Evolutionary conservation across 2,888 invertebrate genomes (phyloP), one percentile per base, ranked within the genome.

Genomic region (Amblyteles armatorius): DNA sequence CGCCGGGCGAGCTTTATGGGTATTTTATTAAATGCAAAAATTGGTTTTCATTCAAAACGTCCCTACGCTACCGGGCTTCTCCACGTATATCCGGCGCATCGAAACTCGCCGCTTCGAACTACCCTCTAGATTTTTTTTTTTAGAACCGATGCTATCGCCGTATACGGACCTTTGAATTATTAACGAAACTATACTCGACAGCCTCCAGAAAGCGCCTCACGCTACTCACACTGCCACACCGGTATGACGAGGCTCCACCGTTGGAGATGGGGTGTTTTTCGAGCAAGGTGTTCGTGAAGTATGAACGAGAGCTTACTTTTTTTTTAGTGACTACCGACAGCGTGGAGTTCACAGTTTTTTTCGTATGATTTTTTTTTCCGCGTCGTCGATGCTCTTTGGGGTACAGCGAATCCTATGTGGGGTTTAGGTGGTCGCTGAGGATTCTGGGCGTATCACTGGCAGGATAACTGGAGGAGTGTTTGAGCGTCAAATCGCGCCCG

Each of bases 11-110:
- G 29, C 55, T 22, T 40, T 60, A 67, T 57, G 65, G 26, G 68
- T 60, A 60, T 84, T 81, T 83, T 72, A 87, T 72, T 86, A 73
- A 82, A 82, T 67, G 79, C 73, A 11, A 81, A 82, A 87, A 83
- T 81, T 84, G 82, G 79, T 79, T 29, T 69, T 29, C 60, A 57
- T 83, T 83, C 84, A 86, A 83, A 87, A 83, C 44, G 16, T 50
- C n/a, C 22, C 55, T n/a, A 36, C 44, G 13, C 44, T 44, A 3
- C 44, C 44, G 16, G 16, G 44, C 13, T 44, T 44, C 16, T 13
- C 44, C 3, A 2, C 44, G 44, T 44, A 13, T 16, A 26, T 13
- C 26, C 11, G 11, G 22, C 11, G 55, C 55, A 7, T 55, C 22
- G 57, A 57, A 2, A 11, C 57, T 57, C 57, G 26, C 26, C 13